Base-by-base conservation (phyloP, 1,140 invertebrate species). In the Babylonia areolata region DNA sequence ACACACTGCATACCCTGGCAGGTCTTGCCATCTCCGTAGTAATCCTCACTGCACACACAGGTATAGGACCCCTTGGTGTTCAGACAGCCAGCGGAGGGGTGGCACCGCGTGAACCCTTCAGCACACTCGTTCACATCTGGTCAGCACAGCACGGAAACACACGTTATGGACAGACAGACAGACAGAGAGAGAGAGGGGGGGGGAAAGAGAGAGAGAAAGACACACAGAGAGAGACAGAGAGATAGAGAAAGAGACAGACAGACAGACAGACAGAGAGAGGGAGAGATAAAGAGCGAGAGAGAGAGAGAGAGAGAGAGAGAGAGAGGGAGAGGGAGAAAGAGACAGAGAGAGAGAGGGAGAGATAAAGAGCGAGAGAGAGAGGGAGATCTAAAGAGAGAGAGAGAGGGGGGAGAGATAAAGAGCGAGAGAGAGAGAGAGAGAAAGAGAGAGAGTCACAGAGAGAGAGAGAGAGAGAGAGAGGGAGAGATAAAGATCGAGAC, bases 51-150 rank as follows among this genome's bases (percentile, higher is more conserved):
- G 88, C 92, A 93, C 28, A 91, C 88, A 80, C 92, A 93, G 71
- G 90, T 85, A 69, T 93, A 93, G 20, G 89, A 89, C 17, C 92
- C 91, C 46, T 90, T 88, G 23, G 84, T 91, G 85, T 93, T 92
- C 42, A 89, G 86, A 88, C 92, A 93, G 6, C 90, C 90, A 71
- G 92, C 91, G 82, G 89, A 86, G 37, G 85, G 42, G 54, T 92
- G 90, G 81, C 92, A 93, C 64, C 85, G 75, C 71, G 90, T 88
- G 54, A 79, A 85, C 5, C 89, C 89, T 31, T 89, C 88, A 64
- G 86, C 84, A 89, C 92, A 93, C 85, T 93, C 92, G 86, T 93
- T 92, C 20, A 91, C 87, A 90, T 93, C 92, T 93, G 77, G 35
- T 33, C 3, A 39, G 46, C 37, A 78, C 75, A 78, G 33, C n/a